Conservation (phyloP, 2,888 invertebrate species). For the Rhingia rostrata region DNA sequence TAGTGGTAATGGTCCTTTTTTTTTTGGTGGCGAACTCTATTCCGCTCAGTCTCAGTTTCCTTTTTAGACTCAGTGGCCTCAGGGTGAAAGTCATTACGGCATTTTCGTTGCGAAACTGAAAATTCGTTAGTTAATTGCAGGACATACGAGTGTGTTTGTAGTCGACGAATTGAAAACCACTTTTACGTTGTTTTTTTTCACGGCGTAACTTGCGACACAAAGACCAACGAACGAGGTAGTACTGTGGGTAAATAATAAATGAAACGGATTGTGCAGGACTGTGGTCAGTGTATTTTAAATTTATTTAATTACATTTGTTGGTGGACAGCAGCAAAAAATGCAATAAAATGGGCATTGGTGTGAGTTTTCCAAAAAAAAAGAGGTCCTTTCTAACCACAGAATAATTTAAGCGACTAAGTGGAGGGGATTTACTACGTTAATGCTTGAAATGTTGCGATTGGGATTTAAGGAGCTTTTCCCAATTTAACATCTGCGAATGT, state of each 20-base stretch:
- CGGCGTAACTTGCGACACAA: constrained; percentile 40
- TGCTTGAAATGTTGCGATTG: background rate
- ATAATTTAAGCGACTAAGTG: background rate
- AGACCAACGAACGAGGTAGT: constrained; percentile 39
- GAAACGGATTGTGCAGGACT: constrained; percentile 30
- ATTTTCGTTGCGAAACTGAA: constrained; percentile 61
- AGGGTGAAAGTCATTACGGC: constrained; percentile 68
- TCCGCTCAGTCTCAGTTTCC: constrained; percentile 3
- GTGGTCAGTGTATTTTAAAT: constrained; percentile 67
- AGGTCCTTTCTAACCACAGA: background rate
- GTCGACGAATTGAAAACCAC: constrained; percentile 67
- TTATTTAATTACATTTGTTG: constrained; percentile 60
- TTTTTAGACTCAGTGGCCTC: constrained; percentile 28
- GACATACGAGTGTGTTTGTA: constrained; percentile 16
- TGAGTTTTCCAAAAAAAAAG: background rate
- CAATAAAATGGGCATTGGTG: constrained; percentile 17
- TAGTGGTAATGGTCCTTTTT: constrained; percentile 13
- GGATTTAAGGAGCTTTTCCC: background rate
- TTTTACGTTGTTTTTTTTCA: constrained; percentile 63
- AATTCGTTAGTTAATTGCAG: constrained; percentile 74
- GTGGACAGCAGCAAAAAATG: constrained; percentile 10
- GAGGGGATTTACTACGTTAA: background rate
- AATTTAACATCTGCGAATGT: no score
- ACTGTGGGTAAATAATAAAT: constrained; percentile 37
- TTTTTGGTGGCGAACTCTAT: background rate